Percentiles rank a stretch among this genome's conserved stretches.
Conservation (phyloP, 2,797 vertebrate species). For the Fundulus diaphanus region DNA sequence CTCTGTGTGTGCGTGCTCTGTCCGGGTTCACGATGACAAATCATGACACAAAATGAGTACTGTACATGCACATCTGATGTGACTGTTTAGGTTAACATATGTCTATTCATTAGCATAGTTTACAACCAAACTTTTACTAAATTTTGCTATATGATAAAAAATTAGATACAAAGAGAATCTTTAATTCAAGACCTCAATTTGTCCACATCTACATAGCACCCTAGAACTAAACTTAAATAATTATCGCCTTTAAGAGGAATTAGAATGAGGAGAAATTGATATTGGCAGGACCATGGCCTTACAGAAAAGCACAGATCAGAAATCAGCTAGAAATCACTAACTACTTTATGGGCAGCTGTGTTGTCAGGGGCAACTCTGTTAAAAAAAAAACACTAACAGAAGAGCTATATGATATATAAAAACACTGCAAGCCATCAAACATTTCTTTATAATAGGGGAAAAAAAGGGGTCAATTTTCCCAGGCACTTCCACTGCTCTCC, state of each 20-base stretch:
- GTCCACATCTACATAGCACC: not conserved
- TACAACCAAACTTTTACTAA: too few relatives aligned
- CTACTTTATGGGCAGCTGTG: too few relatives aligned
- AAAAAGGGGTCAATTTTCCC: not conserved
- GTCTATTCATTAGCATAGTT: too few relatives aligned
- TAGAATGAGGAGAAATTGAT: not conserved
- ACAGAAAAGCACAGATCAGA: not conserved
- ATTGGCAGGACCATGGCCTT: not conserved
- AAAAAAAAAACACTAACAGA: too few relatives aligned
- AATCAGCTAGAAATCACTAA: too few relatives aligned
- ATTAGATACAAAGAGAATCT: not conserved
- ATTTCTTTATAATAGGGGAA: not conserved
- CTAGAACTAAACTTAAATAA: not conserved
- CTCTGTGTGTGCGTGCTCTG: too few relatives aligned
- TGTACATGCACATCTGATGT: too few relatives aligned
- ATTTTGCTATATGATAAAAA: not conserved
- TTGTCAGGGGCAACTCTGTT: too few relatives aligned
- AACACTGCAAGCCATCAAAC: not conserved
- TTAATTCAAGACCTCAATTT: not conserved
- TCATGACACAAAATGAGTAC: too few relatives aligned
- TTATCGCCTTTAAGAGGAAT: not conserved
- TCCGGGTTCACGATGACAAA: too few relatives aligned
- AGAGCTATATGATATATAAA: too few relatives aligned
- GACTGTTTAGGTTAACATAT: too few relatives aligned
- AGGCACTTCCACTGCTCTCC: not conserved